phyloP scores from a whole-genome alignment of 2,113 vertebrate genomes.

The Nothobranchius kuhntae region DNA sequence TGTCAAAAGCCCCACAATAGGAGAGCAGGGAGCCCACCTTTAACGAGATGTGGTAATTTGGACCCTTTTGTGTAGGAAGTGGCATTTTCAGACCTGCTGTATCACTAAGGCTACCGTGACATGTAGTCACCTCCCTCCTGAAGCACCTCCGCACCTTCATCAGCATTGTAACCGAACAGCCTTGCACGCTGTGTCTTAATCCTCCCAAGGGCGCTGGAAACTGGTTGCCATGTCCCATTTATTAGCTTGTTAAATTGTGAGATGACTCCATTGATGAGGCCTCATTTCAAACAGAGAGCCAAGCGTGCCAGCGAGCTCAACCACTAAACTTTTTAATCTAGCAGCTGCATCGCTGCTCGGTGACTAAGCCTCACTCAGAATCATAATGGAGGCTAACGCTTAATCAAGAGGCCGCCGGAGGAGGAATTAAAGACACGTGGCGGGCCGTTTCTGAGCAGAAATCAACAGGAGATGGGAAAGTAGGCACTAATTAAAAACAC shows the following conservation, averaged over 20 bases:
- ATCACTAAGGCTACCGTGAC: conserved; percentile 20
- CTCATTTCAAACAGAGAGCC: conserved; percentile 47
- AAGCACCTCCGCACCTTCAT: conserved; percentile 33
- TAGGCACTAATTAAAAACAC: conserved; percentile 69
- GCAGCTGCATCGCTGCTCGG: conserved; percentile 45
- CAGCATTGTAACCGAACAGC: conserved; percentile 58
- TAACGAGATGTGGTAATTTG: conserved; percentile 34
- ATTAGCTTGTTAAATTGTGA: conserved; percentile 69
- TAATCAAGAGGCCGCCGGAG: conserved; percentile 51
- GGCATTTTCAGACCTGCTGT: conserved; percentile 45
- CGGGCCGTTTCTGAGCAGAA: conserved; percentile 37
- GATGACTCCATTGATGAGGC: conserved; percentile 52
- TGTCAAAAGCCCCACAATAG: conserved; percentile 18
- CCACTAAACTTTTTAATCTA: conserved; percentile 59
- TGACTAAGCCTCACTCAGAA: conserved; percentile 40
- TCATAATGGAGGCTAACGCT: conserved; percentile 56
- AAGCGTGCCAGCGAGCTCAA: conserved; percentile 44
- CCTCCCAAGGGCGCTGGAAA: conserved; percentile 57
- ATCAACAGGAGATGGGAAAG: conserved; percentile 51
- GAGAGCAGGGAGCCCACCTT: conserved; percentile 5
- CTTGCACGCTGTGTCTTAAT: conserved; percentile 60
- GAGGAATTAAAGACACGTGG: conserved; percentile 47
- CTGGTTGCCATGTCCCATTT: conserved; percentile 64
- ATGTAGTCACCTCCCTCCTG: conserved; percentile 25
- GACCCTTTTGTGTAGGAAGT: conserved; percentile 29